Conservation (phyloP, 2,113 vertebrate species). For the Ia io region DNA sequence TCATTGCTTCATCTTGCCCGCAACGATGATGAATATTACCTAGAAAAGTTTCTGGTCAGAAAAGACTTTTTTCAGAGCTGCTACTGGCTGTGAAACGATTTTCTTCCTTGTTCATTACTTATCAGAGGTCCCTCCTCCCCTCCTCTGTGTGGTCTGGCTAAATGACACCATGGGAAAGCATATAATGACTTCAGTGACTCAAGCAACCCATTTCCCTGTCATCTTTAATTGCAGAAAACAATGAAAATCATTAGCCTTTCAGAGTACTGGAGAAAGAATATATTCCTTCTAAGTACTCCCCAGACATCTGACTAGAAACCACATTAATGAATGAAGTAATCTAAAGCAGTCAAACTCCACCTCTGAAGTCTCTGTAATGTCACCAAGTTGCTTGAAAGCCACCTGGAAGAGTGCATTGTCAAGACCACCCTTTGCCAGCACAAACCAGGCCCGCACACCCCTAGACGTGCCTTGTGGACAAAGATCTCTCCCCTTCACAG, state of each 20-base stretch:
- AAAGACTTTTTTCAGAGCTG: not conserved
- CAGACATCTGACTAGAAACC: not conserved
- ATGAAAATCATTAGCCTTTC: not conserved
- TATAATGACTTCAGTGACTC: not conserved
- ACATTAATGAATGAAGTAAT: not conserved
- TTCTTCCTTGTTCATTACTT: not conserved
- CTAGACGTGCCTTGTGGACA: not conserved
- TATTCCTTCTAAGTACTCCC: not conserved
- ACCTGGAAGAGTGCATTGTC: not conserved
- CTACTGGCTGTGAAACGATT: not conserved
- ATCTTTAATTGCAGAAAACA: not conserved
- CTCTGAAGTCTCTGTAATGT: not conserved
- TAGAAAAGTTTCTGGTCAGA: not conserved
- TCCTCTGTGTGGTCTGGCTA: not conserved
- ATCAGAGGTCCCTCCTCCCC: not conserved
- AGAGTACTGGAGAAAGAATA: not conserved
- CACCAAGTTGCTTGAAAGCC: not conserved
- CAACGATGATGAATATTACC: not conserved
- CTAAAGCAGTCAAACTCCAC: not conserved
- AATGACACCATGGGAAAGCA: not conserved
- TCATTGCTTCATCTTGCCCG: not conserved
- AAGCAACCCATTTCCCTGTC: not conserved
- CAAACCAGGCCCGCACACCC: not conserved
- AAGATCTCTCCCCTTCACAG: not conserved
- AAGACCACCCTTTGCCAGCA: not conserved